Percentiles rank a stretch among this genome's conserved stretches.
Evolutionary conservation across 2,797 vertebrate species (phyloP).

Genomic region (Sandelia bainsii): DNA sequence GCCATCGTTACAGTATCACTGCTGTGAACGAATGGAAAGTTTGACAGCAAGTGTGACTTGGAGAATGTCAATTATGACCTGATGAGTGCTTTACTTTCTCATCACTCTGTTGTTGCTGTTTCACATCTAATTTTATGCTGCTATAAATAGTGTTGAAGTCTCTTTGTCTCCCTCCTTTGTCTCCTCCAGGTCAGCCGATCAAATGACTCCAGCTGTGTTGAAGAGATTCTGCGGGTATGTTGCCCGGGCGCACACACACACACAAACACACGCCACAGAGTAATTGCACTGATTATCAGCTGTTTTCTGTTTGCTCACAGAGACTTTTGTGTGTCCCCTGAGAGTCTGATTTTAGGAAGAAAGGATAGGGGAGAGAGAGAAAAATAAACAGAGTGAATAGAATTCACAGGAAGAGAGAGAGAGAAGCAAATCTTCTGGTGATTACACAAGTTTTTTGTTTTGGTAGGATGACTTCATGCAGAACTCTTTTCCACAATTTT

Average conservation of each 20-base stretch:
- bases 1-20: neutral
- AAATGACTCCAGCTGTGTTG: constrained; percentile 95
- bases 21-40: neutral
- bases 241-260: constrained; percentile 54
- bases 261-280: neutral
- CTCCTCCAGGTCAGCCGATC: constrained; percentile 90
- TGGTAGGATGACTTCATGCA: constrained; percentile 61
- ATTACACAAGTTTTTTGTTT: constrained; percentile 59
- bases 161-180: constrained; percentile 52
- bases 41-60: neutral
- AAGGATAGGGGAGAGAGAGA: constrained; percentile 11
- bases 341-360: constrained; percentile 50
- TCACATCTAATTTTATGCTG: constrained; percentile 16
- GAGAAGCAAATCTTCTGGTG: constrained; percentile 55
- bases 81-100: neutral
- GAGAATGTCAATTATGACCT: neutral
- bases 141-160: constrained; percentile 44
- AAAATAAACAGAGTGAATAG: constrained; percentile 36
- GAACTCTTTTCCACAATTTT: constrained; percentile 53
- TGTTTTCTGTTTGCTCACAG: constrained; percentile 74
- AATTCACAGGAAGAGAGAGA: constrained; percentile 22
- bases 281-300: constrained; percentile 75
- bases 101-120: constrained; percentile 5
- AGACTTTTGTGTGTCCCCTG: constrained; percentile 52
- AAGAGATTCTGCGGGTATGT: constrained; percentile 97